phyloP scores from a whole-genome alignment of 2,113 vertebrate genomes.

The Galbula dea region DNA sequence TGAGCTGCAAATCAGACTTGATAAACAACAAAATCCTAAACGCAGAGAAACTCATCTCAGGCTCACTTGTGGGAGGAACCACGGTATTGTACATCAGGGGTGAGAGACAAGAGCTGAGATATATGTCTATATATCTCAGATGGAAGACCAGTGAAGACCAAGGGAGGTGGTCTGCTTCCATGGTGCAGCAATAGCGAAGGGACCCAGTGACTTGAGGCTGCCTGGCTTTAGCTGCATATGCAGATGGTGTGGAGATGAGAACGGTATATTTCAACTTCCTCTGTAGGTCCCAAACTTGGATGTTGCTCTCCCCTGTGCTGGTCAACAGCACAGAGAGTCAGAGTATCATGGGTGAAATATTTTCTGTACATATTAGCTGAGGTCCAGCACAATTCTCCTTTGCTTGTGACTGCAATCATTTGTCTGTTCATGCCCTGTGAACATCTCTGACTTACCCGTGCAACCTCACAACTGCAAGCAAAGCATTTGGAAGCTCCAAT shows the following conservation, averaged over 20 bases:
- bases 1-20: neutral
- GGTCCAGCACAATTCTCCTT: neutral
- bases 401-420: neutral
- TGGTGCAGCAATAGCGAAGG: no score
- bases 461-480: neutral
- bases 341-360: neutral
- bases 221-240: neutral
- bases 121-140: accelerated
- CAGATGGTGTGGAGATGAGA: accelerated
- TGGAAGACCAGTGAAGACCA: neutral
- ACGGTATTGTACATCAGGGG: accelerated
- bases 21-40: neutral
- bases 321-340: neutral
- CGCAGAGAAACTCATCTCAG: accelerated
- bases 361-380: neutral
- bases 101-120: neutral
- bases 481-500: neutral
- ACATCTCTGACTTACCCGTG: neutral
- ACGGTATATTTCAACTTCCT: accelerated
- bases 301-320: neutral
- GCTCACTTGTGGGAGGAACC: neutral
- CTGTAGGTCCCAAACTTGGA: neutral
- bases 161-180: neutral
- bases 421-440: neutral
- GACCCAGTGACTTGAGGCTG: neutral